Evolutionary conservation across 2,113 vertebrate genomes (phyloP), one percentile per base, ranked within the genome.

Genomic region (Boleophthalmus pectinirostris): DNA sequence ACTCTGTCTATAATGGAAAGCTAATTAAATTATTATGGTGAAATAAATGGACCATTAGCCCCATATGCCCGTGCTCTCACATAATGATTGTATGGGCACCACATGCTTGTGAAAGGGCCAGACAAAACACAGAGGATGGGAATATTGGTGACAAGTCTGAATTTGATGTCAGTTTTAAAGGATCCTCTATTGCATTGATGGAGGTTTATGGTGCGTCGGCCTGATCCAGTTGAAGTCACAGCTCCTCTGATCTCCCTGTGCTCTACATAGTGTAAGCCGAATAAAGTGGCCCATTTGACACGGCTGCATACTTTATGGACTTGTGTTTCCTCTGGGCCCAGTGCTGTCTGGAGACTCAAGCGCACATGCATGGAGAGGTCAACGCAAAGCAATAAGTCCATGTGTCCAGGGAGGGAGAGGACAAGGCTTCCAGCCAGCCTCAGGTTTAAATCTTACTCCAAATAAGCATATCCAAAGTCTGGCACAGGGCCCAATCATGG

Each of bases 251-350:
- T 78, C 64, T 66, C 68, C 35, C 63, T 51, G 56, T 70, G 68
- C 18, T 38, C 21, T 54, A 33, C 61, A 35, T 33, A 16, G n/a
- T 47, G 38, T 47, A 58, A 73, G 38, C 33, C 57, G 47, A 33
- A 70, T 33, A 1, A 11, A 69, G 16, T n/a, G 46, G 21, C 58
- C 23, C 10, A 71, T 78, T 78, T 3, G 56, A 72, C 38, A 72
- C 2, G 9, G 66, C 56, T 45, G n/a, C 68, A 72, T 45, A 75
- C 58, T 80, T 75, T 66, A 73, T 60, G 56, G 58, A 77, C 72
- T 47, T 60, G 38, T 23, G 38, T 74, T 85, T 85, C 79, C 74
- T 75, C 68, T 69, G 72, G 58, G 56, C 51, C 72, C 64, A 65
- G 68, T 0, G 8, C 82, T 29, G 66, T 77, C 75, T 75, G 79